A percentile compares a stretch with the other conserved stretches of the same genome.
phyloP scores from a whole-genome alignment of 2,797 vertebrate genomes.

The Halcyon leucocephala region DNA sequence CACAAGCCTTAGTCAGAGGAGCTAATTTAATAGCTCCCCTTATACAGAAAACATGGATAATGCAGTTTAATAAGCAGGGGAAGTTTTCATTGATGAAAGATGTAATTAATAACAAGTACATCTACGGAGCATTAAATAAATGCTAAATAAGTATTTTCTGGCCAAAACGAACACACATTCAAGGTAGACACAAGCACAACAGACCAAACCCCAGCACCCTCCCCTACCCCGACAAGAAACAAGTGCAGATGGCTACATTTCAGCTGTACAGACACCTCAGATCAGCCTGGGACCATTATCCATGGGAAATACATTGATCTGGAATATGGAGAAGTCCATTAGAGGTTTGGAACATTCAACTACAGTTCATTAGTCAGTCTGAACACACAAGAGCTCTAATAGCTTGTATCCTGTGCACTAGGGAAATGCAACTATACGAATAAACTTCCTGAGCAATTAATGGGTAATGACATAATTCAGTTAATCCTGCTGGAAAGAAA shows the following conservation, averaged over 20 bases:
- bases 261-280: background rate
- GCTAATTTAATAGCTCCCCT: background rate
- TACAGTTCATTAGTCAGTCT: background rate
- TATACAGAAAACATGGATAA: background rate
- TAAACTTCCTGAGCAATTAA: slow-evolving; percentile 66
- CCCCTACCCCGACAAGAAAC: background rate
- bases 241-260: background rate
- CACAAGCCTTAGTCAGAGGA: background rate
- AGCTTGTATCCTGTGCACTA: slow-evolving; percentile 46
- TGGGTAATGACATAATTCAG: slow-evolving; percentile 23
- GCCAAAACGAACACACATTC: background rate
- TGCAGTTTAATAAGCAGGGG: background rate
- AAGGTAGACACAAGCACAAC: background rate
- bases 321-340: background rate
- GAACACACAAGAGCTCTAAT: slow-evolving; percentile 26
- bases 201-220: background rate
- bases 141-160: background rate
- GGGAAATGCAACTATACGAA: slow-evolving; percentile 29
- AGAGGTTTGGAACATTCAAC: background rate
- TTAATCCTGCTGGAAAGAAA: slow-evolving; percentile 42
- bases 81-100: background rate
- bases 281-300: background rate
- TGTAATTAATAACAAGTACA: background rate
- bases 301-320: background rate
- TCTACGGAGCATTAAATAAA: background rate